Evolutionary conservation across 2,113 vertebrate species (phyloP).

Genomic region (Cromileptes altivelis): DNA sequence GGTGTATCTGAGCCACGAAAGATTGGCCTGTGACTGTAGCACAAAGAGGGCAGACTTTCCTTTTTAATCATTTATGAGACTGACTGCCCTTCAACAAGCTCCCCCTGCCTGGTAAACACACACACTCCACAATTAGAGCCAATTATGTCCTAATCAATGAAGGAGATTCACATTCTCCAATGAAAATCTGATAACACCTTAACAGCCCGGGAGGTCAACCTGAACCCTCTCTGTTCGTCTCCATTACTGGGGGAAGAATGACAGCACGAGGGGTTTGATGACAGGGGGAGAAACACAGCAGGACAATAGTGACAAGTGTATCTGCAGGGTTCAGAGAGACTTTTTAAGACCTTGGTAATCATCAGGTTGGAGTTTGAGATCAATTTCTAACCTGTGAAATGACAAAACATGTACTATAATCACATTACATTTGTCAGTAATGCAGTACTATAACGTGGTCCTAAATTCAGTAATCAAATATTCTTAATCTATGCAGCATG

Average conservation of each 20-base stretch:
- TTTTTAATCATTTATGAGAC: slow-evolving; percentile 48
- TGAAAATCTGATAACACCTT: slow-evolving; percentile 90
- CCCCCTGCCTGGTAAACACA: slow-evolving; percentile 32
- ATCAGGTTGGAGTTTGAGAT: not conserved
- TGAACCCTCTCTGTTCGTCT: slow-evolving; percentile 81
- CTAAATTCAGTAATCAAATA: too few relatives aligned
- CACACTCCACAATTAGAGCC: slow-evolving; percentile 86
- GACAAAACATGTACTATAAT: not conserved
- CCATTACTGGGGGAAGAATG: slow-evolving; percentile 78
- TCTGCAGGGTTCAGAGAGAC: not conserved
- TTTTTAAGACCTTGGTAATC: not conserved
- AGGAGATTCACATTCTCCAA: slow-evolving; percentile 88
- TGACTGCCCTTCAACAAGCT: slow-evolving; percentile 50
- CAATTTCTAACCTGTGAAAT: not conserved
- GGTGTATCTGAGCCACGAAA: not conserved
- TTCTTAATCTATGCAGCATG: too few relatives aligned
- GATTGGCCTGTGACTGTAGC: slow-evolving; percentile 30
- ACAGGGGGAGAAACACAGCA: slow-evolving; percentile 13
- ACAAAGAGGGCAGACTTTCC: slow-evolving; percentile 18
- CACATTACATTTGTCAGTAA: too few relatives aligned
- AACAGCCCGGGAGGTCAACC: slow-evolving; percentile 85
- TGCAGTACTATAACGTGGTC: too few relatives aligned
- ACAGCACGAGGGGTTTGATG: slow-evolving; percentile 67
- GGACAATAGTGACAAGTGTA: not conserved
- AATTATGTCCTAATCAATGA: slow-evolving; percentile 91